phyloP scores from a whole-genome alignment of 2,113 vertebrate genomes.

The Grammatotria lemairii region DNA sequence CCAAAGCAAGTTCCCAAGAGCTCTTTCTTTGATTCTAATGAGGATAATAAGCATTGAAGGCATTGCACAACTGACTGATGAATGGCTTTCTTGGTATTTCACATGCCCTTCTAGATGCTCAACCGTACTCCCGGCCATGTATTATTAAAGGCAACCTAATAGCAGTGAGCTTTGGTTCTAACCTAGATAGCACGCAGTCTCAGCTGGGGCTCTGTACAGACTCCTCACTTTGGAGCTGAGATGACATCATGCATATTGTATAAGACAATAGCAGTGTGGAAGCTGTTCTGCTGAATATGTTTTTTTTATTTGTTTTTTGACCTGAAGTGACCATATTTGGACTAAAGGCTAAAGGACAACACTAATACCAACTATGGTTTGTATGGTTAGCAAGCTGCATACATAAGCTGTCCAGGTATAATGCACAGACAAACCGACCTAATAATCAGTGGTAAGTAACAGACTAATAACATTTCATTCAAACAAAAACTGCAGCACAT shows the following conservation, averaged over 20 bases:
- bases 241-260: slow-evolving; percentile 1
- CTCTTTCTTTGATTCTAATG: background rate
- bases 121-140: slow-evolving; percentile 1
- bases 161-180: slow-evolving; percentile 12
- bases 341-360: background rate
- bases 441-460: background rate
- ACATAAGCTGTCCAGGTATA: background rate
- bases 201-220: background rate
- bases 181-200: slow-evolving; percentile 18
- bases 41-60: background rate
- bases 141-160: slow-evolving; percentile 39
- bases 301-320: background rate
- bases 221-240: background rate
- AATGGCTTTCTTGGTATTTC: background rate
- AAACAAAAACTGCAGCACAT: background rate
- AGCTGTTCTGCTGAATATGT: background rate
- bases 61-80: background rate
- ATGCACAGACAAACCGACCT: background rate
- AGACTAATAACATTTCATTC: background rate
- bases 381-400: background rate
- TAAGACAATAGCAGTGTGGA: background rate
- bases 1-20: background rate
- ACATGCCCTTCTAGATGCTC: background rate
- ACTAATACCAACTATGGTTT: background rate
- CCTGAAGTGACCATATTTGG: background rate